Percentiles rank a stretch among this genome's conserved stretches.
These are phyloP conservation scores for Stictonetta naevosa DNA, from an alignment of 2,113 vertebrate genomes.

Conservation along the genomic window DNA sequence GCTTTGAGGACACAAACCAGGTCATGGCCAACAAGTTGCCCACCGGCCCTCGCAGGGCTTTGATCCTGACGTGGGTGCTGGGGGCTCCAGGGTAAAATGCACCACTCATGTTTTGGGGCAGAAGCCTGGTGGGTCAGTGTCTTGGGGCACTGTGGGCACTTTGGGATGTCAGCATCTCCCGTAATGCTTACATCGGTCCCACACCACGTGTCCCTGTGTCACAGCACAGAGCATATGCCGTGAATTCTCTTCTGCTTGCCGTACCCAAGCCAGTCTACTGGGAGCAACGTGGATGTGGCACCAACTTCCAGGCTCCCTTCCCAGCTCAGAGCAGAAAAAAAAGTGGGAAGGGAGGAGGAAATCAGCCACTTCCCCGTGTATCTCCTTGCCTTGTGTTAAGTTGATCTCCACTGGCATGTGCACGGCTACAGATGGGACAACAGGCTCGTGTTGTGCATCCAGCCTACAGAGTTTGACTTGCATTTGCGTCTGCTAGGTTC, in stretches of 20 bases:
- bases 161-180: not conserved
- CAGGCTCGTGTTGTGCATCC: slow-evolving; percentile 42
- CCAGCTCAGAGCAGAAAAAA: not conserved
- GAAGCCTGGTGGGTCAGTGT: fast-evolving
- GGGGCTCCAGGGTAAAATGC: fast-evolving
- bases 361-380: not conserved
- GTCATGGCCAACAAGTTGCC: slow-evolving; percentile 5
- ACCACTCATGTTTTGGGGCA: fast-evolving
- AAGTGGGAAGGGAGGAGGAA: not conserved
- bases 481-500: slow-evolving; percentile 28
- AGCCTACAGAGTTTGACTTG: slow-evolving; percentile 32
- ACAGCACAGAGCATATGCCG: not conserved
- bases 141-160: fast-evolving
- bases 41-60: fast-evolving
- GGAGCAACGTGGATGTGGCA: not conserved
- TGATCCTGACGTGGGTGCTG: not conserved
- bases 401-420: slow-evolving; percentile 50
- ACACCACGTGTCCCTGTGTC: not conserved
- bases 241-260: slow-evolving; percentile 1
- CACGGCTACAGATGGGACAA: slow-evolving; percentile 50
- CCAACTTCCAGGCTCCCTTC: not conserved
- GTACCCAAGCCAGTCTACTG: not conserved
- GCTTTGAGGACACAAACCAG: slow-evolving; percentile 18
- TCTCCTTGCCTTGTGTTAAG: slow-evolving; percentile 7
- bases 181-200: not conserved